Evolutionary conservation across 2,888 invertebrate species (phyloP).

Genomic region (Lycaena phlaeas): DNA sequence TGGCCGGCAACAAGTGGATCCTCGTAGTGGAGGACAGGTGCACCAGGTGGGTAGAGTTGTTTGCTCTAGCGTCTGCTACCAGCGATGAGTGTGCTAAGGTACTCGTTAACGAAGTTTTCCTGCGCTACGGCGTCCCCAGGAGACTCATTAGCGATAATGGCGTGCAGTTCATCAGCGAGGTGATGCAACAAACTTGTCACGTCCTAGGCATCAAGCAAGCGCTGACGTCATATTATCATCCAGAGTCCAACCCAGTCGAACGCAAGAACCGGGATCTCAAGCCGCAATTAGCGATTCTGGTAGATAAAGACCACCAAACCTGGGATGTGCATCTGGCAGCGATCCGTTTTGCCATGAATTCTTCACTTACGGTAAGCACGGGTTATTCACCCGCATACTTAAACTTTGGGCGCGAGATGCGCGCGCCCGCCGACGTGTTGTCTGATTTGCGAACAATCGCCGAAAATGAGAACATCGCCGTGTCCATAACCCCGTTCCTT

Average conservation of each 20-base stretch:
- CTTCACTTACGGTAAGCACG: constrained; percentile 11
- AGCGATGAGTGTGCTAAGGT: constrained; percentile 17
- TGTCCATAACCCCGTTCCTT: too few species aligned
- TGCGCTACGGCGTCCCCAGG: constrained; percentile 21
- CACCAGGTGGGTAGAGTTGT: constrained; percentile 25
- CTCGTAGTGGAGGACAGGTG: constrained; percentile 22
- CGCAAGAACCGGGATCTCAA: constrained; percentile 28
- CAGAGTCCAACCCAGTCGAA: constrained; percentile 27
- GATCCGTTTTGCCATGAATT: constrained; percentile 17
- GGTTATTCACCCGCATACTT: constrained; percentile 13
- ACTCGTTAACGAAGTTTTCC: constrained; percentile 18
- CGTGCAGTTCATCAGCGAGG: constrained; percentile 20
- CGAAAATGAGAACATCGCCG: too few species aligned
- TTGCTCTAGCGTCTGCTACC: constrained; percentile 20
- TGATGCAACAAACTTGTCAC: constrained; percentile 17
- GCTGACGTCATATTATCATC: constrained; percentile 18
- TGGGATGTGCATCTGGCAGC: constrained; percentile 11
- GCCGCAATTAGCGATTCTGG: constrained; percentile 24
- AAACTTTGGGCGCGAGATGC: constrained; percentile 16
- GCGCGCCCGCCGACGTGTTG: too few species aligned
- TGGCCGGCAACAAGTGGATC: constrained; percentile 19
- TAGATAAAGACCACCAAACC: constrained; percentile 13
- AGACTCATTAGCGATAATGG: constrained; percentile 21
- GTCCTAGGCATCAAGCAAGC: too few species aligned
- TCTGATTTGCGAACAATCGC: too few species aligned